These are phyloP conservation scores for Zalophus californianus DNA, from an alignment of 2,797 vertebrate genomes.

Conservation along the genomic window DNA sequence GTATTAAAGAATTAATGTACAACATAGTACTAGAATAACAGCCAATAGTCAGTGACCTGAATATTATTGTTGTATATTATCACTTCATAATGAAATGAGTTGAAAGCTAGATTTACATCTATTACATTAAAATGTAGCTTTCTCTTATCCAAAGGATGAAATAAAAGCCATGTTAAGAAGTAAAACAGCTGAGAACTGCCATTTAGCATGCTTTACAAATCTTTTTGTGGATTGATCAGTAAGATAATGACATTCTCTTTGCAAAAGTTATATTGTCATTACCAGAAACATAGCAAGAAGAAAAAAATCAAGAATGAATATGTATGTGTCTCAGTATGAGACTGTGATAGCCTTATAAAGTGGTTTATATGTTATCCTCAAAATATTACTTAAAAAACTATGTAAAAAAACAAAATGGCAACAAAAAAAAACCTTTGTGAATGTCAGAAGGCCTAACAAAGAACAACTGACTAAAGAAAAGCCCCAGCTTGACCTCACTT, in stretches of 20 bases:
- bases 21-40: neutral
- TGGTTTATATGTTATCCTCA: neutral
- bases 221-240: neutral
- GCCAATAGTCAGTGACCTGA: neutral
- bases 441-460: neutral
- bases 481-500: neutral
- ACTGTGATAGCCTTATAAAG: neutral
- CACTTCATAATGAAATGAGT: neutral
- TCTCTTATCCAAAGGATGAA: neutral
- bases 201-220: neutral
- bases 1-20: neutral
- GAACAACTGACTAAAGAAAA: neutral
- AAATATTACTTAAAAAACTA: neutral
- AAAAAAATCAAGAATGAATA: neutral
- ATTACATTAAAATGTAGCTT: neutral
- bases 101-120: neutral
- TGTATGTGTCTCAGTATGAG: neutral
- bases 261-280: neutral
- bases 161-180: neutral
- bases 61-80: neutral
- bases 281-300: neutral
- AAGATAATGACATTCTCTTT: neutral
- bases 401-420: neutral
- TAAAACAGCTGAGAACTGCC: neutral
- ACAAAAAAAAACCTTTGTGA: neutral